Conservation (phyloP, 2,888 invertebrate species). For the Nineta flava region DNA sequence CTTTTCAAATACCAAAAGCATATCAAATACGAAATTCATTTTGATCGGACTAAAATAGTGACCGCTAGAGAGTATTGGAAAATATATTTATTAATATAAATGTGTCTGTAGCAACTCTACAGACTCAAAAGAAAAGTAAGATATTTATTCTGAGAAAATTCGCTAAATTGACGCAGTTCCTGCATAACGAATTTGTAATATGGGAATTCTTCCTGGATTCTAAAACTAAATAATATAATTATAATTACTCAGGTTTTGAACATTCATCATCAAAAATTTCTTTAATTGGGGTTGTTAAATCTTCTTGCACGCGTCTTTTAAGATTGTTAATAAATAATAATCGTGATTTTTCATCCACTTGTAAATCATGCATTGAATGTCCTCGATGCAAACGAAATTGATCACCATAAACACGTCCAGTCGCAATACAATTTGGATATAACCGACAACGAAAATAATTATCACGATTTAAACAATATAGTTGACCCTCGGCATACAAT, state of each 20-base stretch:
- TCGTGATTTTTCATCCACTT: conserved; percentile 4
- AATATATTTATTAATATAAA: too few relatives aligned
- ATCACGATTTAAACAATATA: conserved; percentile 5
- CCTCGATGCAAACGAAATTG: conserved; percentile 4
- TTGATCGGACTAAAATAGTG: too few relatives aligned
- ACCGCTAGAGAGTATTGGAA: too few relatives aligned
- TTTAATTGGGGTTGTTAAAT: neutral
- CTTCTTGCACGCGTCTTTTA: neutral
- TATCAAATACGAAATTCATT: too few relatives aligned
- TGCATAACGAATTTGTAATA: too few relatives aligned
- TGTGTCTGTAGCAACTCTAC: too few relatives aligned
- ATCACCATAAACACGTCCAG: conserved; percentile 3
- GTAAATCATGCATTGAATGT: conserved; percentile 3
- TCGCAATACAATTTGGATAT: conserved; percentile 6
- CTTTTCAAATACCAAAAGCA: too few relatives aligned
- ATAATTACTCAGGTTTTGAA: conserved; percentile 5
- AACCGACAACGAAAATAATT: conserved; percentile 7
- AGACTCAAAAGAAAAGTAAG: too few relatives aligned
- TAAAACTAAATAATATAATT: neutral
- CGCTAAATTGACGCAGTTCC: too few relatives aligned
- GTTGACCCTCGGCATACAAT: conserved; percentile 3
- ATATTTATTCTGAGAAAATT: too few relatives aligned
- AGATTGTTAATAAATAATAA: conserved; percentile 2
- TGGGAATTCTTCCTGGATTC: too few relatives aligned
- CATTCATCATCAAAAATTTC: conserved; percentile 6